Evolutionary conservation across 1,140 invertebrate genomes (phyloP).

Genomic region (Drosophila repleta): DNA sequence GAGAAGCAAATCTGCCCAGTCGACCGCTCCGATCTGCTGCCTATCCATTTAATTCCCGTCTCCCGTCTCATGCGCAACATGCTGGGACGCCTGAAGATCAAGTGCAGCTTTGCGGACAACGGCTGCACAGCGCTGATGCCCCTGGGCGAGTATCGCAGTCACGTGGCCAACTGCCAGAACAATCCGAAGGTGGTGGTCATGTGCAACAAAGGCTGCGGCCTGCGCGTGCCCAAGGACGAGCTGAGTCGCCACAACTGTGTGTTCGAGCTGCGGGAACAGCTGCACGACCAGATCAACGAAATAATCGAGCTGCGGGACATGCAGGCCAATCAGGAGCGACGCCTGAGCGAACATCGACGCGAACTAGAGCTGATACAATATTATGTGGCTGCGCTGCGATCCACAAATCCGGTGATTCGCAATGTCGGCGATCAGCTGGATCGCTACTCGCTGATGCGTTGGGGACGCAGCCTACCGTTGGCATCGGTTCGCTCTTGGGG

Average conservation of each 20-base stretch:
- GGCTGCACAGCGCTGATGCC: conserved; percentile 37
- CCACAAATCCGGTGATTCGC: conserved; percentile 56
- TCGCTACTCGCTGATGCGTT: conserved; percentile 57
- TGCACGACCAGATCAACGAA: conserved; percentile 27
- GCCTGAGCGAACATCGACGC: conserved; percentile 40
- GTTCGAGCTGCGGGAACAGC: conserved; percentile 42
- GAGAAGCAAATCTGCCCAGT: conserved; percentile 63
- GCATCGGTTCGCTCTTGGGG: conserved; percentile 51
- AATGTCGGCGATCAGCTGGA: conserved; percentile 63
- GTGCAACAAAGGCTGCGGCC: conserved; percentile 54
- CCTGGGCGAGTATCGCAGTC: conserved; percentile 46
- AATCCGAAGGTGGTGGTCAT: conserved; percentile 57
- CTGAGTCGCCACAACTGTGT: conserved; percentile 55
- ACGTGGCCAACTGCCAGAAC: conserved; percentile 51
- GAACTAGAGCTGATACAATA: conserved; percentile 63
- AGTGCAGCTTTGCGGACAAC: conserved; percentile 44
- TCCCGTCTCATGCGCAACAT: conserved; percentile 69
- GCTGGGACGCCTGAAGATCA: conserved; percentile 53
- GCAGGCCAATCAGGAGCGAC: conserved; percentile 25
- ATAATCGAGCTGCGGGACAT: conserved; percentile 24
- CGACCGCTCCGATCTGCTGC: conserved; percentile 45
- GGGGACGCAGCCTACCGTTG: conserved; percentile 45
- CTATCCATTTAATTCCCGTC: conserved; percentile 33
- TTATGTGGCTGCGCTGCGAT: conserved; percentile 53
- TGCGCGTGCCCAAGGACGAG: conserved; percentile 64